Evolutionary conservation across 1,140 invertebrate species (phyloP), one percentile per base, ranked within the genome.

Genomic region (Leptinotarsa undecemlineata): DNA sequence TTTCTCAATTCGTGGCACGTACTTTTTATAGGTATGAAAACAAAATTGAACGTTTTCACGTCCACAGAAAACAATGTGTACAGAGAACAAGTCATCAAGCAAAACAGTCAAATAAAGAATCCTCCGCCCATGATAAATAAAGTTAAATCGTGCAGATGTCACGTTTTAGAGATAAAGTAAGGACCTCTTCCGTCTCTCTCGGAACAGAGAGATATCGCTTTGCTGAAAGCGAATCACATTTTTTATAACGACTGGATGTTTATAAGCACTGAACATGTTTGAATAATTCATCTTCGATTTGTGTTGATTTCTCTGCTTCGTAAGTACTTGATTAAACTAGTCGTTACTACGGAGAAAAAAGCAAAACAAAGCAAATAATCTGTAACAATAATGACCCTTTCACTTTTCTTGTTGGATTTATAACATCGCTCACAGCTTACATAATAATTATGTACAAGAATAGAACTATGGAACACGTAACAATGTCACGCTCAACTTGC

Each of bases 401-500:
- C 64, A 67, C 64, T 67, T 67, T 57, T 57, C 51, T 57, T 57
- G 51, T 57, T 19, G 51, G 51, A 57, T 57, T 57, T 19, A 57
- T 57, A 57, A 57, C 51, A 57, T 57, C 17, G 51, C 17, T n/a
- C 51, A 13, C 21, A 26, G 26, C 42, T 67, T 67, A 42, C 64
- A 67, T 67, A 67, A 67, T 26, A 67, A 67, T 67, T 67, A 67
- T 26, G 20, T 23, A 67, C 64, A 67, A 23, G 15, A 67, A 67
- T 67, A 57, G 51, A 57, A 57, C 51, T 57, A 19, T 57, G 64
- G 64, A 23, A 67, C 64, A 26, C 64, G 64, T 67, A 67, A 67
- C 64, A 67, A 42, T 67, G 64, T 67, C 64, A 67, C 64, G 64
- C 64, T 67, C 26, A 67, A 42, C 8, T 42, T 67, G 64, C 23